Evolutionary conservation across 2,113 vertebrate genomes (phyloP), one percentile per base, ranked within the genome.

Genomic region (Sceloporus undulatus): DNA sequence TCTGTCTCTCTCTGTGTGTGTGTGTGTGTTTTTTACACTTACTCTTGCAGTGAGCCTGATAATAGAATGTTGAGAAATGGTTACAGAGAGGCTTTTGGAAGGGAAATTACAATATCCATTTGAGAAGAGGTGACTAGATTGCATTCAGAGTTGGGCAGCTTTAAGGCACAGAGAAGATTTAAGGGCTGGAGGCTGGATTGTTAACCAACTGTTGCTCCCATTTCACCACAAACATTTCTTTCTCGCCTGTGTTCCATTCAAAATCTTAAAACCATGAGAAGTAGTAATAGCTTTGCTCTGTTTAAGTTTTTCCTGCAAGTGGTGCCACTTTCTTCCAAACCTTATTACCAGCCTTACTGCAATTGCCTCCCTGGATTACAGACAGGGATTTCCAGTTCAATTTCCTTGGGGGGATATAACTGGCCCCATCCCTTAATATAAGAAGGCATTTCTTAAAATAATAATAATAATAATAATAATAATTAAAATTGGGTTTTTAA

Each of bases 31-130:
- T 82, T 25, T 77, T n/a, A 18, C 59, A 85, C 79, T 68, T 66
- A 85, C 88, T 92, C 29, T 59, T 59, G 34, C 62, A 14, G 70
- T 27, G 65, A n/a, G 48, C 74, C 87, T 84, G 79, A 71, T 84
- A 88, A 84, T 29, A 38, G 73, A 88, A 90, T 81, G 88, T 91
- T 91, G 82, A 91, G 91, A 90, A 89, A 89, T 85, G 23, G 65
- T 78, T 66, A 38, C 62, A 56, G 86, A 78, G 25, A 48, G 78
- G 85, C 68, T 83, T 87, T 42, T 54, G 34, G 82, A 77, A 29
- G 29, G 34, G 85, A 79, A 92, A 78, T 82, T 0, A 1, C 25
- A 68, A 85, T 19, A 1, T 68, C 89, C 34, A 0, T 68, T 78
- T 78, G 40, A 78, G 74, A 84, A 27, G 18, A 54, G n/a, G 52